Evolutionary conservation across 2,113 vertebrate genomes (phyloP).

Genomic region (Jacana jacana): DNA sequence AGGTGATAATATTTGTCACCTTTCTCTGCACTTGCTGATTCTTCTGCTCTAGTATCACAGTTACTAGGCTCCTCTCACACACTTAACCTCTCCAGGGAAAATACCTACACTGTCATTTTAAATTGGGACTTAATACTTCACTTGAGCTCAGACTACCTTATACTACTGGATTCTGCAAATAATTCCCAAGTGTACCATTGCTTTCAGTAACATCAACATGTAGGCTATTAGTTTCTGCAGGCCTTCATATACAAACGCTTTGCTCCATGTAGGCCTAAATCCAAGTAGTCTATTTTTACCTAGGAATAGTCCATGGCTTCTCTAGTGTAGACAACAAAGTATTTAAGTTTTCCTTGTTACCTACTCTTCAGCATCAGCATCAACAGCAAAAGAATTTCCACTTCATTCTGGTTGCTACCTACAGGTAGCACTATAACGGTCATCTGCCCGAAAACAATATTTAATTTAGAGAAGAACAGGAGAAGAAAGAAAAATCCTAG

Average conservation of each 20-base stretch:
- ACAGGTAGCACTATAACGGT: too few relatives aligned
- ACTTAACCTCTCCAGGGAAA: neutral
- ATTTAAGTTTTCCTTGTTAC: neutral
- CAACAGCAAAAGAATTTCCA: neutral
- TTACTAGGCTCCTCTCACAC: neutral
- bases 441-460: neutral
- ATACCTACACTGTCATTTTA: neutral
- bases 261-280: neutral
- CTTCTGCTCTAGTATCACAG: neutral
- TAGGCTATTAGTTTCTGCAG: neutral
- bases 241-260: neutral
- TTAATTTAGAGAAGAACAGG: neutral
- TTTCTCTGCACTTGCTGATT: neutral
- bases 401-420: neutral
- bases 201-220: neutral
- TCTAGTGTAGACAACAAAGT: neutral
- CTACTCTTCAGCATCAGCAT: neutral
- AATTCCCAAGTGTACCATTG: neutral
- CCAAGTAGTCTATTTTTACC: neutral
- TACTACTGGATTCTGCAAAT: neutral
- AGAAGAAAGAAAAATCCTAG: neutral
- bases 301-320: neutral
- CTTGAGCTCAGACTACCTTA: neutral
- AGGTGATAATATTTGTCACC: neutral
- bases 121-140: neutral